Conservation (phyloP, 2,797 vertebrate genomes). For the Characodon lateralis region DNA sequence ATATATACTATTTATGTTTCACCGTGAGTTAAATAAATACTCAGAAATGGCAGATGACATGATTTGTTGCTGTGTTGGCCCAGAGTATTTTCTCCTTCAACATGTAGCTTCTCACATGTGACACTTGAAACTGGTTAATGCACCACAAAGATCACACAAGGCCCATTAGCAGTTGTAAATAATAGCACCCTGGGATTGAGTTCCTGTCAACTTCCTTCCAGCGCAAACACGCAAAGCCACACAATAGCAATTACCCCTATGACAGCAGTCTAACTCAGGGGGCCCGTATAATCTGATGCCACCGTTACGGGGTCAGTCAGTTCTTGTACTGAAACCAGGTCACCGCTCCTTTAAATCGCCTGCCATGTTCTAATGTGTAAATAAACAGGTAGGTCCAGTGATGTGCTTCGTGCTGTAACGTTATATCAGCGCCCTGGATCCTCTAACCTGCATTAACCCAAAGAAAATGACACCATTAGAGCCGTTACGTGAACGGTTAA, state of each 20-base stretch:
- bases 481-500: conserved; percentile 44
- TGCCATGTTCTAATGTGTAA: conserved; percentile 19
- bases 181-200: conserved; percentile 48
- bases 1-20: background rate
- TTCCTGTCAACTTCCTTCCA: conserved; percentile 57
- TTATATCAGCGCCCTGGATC: conserved; percentile 33
- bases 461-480: conserved; percentile 6
- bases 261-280: conserved; percentile 29
- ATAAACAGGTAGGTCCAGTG: conserved; percentile 10
- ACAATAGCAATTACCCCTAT: conserved; percentile 52
- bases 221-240: conserved; percentile 39
- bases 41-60: background rate
- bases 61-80: background rate
- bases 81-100: background rate
- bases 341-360: conserved; percentile 3
- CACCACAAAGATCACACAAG: conserved; percentile 33
- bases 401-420: conserved; percentile 35
- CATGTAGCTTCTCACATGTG: conserved; percentile 3
- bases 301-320: conserved; percentile 26
- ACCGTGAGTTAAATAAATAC: background rate
- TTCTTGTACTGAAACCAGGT: conserved; percentile 44
- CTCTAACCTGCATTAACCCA: conserved; percentile 18
- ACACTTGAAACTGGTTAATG: conserved; percentile 31
- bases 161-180: conserved; percentile 43
- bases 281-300: conserved; percentile 39